Conservation (phyloP, 2,888 invertebrate genomes). For the Morpho achilles region DNA sequence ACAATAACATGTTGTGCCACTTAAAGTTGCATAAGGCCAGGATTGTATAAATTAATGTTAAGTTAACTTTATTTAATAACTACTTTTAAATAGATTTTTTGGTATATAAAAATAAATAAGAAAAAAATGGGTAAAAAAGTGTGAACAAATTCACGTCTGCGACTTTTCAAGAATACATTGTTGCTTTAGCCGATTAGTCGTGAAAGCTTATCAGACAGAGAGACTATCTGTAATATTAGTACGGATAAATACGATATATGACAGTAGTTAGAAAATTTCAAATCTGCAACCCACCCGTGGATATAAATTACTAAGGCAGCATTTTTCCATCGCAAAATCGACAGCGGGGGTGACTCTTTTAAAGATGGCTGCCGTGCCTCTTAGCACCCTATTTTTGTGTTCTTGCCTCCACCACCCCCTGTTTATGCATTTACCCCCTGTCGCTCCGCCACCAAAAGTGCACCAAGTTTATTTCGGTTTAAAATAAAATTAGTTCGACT, state of each 20-base stretch:
- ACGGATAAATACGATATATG: neutral
- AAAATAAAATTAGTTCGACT: slow-evolving; percentile 36
- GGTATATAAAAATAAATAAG: too few relatives aligned
- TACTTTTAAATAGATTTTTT: too few relatives aligned
- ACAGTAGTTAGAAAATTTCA: slow-evolving; percentile 19
- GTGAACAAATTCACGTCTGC: too few relatives aligned
- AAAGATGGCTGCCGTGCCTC: slow-evolving; percentile 63
- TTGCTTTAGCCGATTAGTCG: too few relatives aligned
- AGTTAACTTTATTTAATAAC: too few relatives aligned
- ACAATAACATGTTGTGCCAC: too few relatives aligned
- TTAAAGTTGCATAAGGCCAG: too few relatives aligned
- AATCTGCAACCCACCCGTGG: slow-evolving; percentile 21
- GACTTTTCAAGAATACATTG: too few relatives aligned
- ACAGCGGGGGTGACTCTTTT: slow-evolving; percentile 41
- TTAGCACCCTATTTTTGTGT: slow-evolving; percentile 72
- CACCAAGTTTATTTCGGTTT: slow-evolving; percentile 40
- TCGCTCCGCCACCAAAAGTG: slow-evolving; percentile 46
- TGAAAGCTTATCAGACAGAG: too few relatives aligned
- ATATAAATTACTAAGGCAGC: slow-evolving; percentile 34
- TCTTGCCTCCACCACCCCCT: slow-evolving; percentile 53
- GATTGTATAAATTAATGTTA: too few relatives aligned
- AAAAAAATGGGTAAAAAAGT: too few relatives aligned
- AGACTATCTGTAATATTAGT: too few relatives aligned
- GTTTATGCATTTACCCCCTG: slow-evolving; percentile 46
- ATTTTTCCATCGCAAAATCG: slow-evolving; percentile 52